Evolutionary conservation across 2,888 invertebrate genomes (phyloP), one percentile per base, ranked within the genome.

Genomic region (Rhabditoides inermis): DNA sequence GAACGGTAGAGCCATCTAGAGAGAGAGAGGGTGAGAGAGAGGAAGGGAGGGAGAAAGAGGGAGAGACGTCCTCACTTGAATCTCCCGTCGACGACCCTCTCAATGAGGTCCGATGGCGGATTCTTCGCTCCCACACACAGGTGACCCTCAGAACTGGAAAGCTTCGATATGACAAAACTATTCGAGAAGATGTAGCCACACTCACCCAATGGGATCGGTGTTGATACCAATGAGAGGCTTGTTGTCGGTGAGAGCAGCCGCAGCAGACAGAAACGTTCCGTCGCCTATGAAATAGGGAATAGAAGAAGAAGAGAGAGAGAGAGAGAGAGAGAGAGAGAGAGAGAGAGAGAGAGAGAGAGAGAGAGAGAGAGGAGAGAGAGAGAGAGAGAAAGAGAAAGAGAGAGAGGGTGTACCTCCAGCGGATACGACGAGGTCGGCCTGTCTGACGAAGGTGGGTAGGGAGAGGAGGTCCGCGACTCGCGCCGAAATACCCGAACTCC

Each of bases 1-100:
- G 86, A 86, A 3, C 95, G 84, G 78, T 87, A 85, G 78, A 87
- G 83, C 88, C 89, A 90, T 68, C 84, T 82, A 78, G 40, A 51
- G 28, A 28, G n/a, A n/a, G n/a, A n/a, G n/a, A n/a, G n/a, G n/a
- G n/a, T n/a, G n/a, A n/a, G n/a, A n/a, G n/a, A n/a, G n/a, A n/a
- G n/a, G n/a, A n/a, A n/a, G n/a, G n/a, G n/a, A n/a, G n/a, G n/a
- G n/a, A n/a, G n/a, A n/a, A n/a, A n/a, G n/a, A n/a, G n/a, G n/a
- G n/a, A n/a, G n/a, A n/a, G n/a, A n/a, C n/a, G n/a, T n/a, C n/a
- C n/a, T n/a, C n/a, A n/a, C n/a, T n/a, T n/a, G n/a, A n/a, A n/a
- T n/a, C 80, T 72, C 32, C 80, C 80, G 26, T 69, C 81, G 67
- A 85, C 83, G 25, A 95, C 80, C 58, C 84, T 85, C 20, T 61